These are phyloP conservation scores for Sarcophaga carnaria DNA, from an alignment of 2,888 invertebrate species.

Conservation along the genomic window DNA sequence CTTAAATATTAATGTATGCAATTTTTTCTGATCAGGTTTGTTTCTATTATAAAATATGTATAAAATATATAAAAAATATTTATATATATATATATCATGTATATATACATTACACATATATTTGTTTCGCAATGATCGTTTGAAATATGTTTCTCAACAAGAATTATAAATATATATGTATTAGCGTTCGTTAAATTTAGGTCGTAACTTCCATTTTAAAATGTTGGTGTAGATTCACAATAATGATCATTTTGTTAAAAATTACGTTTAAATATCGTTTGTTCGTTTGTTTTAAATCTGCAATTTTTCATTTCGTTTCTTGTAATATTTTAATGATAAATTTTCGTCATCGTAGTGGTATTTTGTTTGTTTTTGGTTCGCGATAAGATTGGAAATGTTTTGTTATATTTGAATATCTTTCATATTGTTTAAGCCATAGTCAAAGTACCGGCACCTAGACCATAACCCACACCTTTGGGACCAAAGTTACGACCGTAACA, in stretches of 20 bases:
- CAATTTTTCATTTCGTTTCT: constrained; percentile 63
- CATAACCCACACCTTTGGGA: constrained; percentile 94
- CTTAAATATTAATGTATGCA: constrained; percentile 66
- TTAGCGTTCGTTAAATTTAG: constrained; percentile 61
- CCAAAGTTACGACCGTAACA: constrained; percentile 94
- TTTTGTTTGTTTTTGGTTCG: constrained; percentile 49
- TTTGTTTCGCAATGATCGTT: constrained; percentile 61
- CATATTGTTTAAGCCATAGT: constrained; percentile 88
- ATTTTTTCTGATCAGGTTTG: constrained; percentile 60
- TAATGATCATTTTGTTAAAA: constrained; percentile 4
- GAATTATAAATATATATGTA: constrained; percentile 54
- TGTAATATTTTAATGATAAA: constrained; percentile 44
- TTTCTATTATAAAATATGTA: constrained; percentile 54
- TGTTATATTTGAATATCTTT: constrained; percentile 16
- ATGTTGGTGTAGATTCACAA: constrained; percentile 62
- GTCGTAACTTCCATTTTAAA: constrained; percentile 68
- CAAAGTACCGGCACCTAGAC: constrained; percentile 94
- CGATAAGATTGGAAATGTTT: constrained; percentile 67
- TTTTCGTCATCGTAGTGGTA: constrained; percentile 69
- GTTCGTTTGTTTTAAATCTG: constrained; percentile 67
- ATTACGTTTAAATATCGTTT: constrained; percentile 43
- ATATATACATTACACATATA: constrained; percentile 52
- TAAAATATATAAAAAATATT: constrained; percentile 43
- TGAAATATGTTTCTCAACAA: constrained; percentile 65
- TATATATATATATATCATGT: constrained; percentile 47